phyloP scores from a whole-genome alignment of 2,888 invertebrate species.

The Conomelus anceps region DNA sequence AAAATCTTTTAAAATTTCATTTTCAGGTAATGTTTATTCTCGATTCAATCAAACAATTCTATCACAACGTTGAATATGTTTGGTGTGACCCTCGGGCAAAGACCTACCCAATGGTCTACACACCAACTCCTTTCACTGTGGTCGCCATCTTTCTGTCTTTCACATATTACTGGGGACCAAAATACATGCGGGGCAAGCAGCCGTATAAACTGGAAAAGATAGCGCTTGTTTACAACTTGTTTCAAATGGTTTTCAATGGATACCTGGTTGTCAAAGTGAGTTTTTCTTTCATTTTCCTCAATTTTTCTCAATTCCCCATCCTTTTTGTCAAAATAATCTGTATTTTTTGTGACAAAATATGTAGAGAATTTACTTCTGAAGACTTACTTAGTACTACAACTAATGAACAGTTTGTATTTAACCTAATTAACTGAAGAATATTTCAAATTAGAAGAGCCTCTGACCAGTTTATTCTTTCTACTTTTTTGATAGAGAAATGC shows the following conservation, averaged over 20 bases:
- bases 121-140: slow-evolving; percentile 42
- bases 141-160: slow-evolving; percentile 42
- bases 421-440: no score
- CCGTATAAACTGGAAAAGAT: slow-evolving; percentile 42
- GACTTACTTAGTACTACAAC: no score
- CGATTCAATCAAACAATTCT: not conserved
- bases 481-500: no score
- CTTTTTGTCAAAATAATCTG: no score
- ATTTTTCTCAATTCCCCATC: no score
- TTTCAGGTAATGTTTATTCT: not conserved
- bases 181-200: slow-evolving; percentile 43
- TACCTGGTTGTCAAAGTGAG: slow-evolving; percentile 26
- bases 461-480: no score
- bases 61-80: not conserved
- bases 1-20: not conserved
- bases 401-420: no score
- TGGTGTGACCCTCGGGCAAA: slow-evolving; percentile 11
- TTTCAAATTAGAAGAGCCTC: no score
- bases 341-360: no score
- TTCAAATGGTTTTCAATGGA: slow-evolving; percentile 44
- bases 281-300: not conserved
- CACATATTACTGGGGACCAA: slow-evolving; percentile 42
- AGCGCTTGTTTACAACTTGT: slow-evolving; percentile 45
- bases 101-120: slow-evolving; percentile 40
- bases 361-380: no score